A percentile compares a stretch with the other conserved stretches of the same genome.
phyloP scores from a whole-genome alignment of 2,113 vertebrate species.

The Gallinago media region DNA sequence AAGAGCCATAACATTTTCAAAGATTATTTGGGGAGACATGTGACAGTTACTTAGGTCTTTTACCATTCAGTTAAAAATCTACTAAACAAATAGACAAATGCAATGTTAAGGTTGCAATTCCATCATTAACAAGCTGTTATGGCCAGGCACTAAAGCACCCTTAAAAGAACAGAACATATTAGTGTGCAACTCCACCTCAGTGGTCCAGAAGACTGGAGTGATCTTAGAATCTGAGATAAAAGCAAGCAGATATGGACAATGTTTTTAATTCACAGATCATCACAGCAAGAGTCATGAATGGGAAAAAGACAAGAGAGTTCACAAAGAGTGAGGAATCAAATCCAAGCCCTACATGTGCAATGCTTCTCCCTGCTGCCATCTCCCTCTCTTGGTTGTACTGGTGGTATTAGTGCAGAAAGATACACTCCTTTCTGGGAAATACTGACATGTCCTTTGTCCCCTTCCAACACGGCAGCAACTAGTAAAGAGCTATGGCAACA shows the following conservation, averaged over 20 bases:
- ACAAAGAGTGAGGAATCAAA: background rate
- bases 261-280: background rate
- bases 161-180: background rate
- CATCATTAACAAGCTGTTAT: background rate
- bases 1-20: background rate
- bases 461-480: background rate
- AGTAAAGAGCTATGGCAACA: background rate
- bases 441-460: background rate
- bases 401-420: background rate
- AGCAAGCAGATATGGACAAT: background rate
- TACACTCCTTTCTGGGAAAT: background rate
- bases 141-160: background rate
- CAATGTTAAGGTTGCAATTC: background rate
- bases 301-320: background rate
- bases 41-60: background rate
- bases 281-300: background rate
- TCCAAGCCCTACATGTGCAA: background rate
- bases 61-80: background rate
- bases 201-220: background rate
- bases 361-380: background rate
- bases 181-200: background rate
- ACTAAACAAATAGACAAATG: background rate
- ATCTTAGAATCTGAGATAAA: background rate
- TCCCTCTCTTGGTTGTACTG: background rate
- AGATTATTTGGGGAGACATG: background rate